Conservation (phyloP, 2,113 vertebrate genomes). For the Pyxicephalus adspersus region DNA sequence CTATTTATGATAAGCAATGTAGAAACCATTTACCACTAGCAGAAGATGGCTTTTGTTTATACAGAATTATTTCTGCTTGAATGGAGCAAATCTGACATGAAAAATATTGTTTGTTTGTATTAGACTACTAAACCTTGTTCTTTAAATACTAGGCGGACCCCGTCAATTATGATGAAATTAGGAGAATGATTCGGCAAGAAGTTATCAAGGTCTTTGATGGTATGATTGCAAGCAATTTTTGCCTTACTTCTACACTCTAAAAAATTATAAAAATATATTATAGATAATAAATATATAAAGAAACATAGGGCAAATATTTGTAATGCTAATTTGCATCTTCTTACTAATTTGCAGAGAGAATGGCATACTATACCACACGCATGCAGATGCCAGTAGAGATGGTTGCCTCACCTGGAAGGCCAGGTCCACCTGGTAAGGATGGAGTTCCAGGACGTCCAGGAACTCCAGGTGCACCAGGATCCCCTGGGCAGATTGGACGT, state of each 20-base stretch:
- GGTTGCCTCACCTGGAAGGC: constrained; percentile 84
- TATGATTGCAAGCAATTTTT: constrained; percentile 61
- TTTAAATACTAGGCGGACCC: constrained; percentile 74
- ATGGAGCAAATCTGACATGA: too few relatives aligned
- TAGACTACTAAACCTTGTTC: not conserved
- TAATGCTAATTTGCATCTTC: not conserved
- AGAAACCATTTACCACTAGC: too few relatives aligned
- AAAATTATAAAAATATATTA: too few relatives aligned
- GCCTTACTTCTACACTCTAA: too few relatives aligned
- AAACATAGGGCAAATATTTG: not conserved
- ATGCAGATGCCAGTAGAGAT: constrained; percentile 87
- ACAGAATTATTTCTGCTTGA: too few relatives aligned
- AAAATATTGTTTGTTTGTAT: too few relatives aligned
- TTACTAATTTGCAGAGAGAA: constrained; percentile 79
- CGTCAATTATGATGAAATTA: constrained; percentile 94
- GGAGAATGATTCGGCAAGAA: constrained; percentile 92
- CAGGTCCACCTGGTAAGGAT: constrained; percentile 89
- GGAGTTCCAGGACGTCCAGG: constrained; percentile 82
- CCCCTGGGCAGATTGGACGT: constrained; percentile 89
- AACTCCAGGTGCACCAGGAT: constrained; percentile 78
- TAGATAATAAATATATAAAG: too few relatives aligned
- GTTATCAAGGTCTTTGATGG: constrained; percentile 94
- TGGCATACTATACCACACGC: constrained; percentile 91
- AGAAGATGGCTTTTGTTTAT: too few relatives aligned
- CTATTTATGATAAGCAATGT: too few relatives aligned